Evolutionary conservation across 2,888 invertebrate species (phyloP).

Genomic region (Melitaea athalia): DNA sequence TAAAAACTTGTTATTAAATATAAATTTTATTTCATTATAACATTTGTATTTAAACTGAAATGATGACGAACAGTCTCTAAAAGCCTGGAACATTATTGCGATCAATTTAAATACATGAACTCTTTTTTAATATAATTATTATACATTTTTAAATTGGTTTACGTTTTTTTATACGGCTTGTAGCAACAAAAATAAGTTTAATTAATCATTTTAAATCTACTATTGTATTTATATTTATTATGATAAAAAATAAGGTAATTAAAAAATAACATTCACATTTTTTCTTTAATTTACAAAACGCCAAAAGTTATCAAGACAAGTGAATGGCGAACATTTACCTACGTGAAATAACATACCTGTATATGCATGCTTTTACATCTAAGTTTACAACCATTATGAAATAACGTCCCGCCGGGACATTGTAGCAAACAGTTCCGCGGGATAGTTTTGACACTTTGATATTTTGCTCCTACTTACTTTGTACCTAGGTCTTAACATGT

Average conservation of each 20-base stretch:
- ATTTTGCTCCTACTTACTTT: slow-evolving; percentile 43
- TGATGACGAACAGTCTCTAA: background rate
- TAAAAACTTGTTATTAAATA: background rate
- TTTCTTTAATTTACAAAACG: background rate
- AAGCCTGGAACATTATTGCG: background rate
- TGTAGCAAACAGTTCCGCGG: slow-evolving; percentile 62
- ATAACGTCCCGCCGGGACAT: slow-evolving; percentile 61
- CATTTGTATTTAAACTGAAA: background rate
- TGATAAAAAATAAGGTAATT: too few species aligned
- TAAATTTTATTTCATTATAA: background rate
- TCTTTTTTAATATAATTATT: too few species aligned
- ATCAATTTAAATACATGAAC: background rate
- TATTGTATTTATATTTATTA: too few species aligned
- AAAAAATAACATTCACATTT: too few species aligned
- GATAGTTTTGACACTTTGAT: slow-evolving; percentile 68
- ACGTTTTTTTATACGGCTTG: too few species aligned
- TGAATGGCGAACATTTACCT: too few species aligned
- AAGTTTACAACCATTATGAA: slow-evolving; percentile 71
- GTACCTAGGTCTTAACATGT: background rate
- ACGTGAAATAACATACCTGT: background rate
- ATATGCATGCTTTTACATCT: slow-evolving; percentile 49
- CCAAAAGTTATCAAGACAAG: background rate
- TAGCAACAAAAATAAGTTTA: too few species aligned
- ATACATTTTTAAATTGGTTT: too few species aligned
- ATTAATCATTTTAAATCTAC: too few species aligned